Conservation (phyloP, 2,797 vertebrate genomes). For the Sphenodon punctatus region DNA sequence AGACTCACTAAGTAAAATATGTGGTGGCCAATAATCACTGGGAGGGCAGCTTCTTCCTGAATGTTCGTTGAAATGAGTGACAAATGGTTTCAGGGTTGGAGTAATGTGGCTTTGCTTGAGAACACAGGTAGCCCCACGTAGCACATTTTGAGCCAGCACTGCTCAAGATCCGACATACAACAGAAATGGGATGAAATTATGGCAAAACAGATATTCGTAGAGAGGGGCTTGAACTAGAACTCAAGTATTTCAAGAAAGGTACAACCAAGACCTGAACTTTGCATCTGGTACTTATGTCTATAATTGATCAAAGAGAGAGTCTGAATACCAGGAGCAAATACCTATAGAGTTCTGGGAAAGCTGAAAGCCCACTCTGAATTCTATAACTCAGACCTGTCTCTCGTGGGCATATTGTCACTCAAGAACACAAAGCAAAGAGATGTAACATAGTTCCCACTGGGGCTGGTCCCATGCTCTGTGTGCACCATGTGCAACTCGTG, state of each 20-base stretch:
- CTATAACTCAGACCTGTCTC: not conserved
- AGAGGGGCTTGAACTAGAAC: not conserved
- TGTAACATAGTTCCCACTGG: not conserved
- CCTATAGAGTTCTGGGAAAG: too few relatives aligned
- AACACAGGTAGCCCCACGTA: not conserved
- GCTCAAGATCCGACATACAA: not conserved
- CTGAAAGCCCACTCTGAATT: not conserved
- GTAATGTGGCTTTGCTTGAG: not conserved
- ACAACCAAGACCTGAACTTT: not conserved
- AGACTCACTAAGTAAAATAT: too few relatives aligned
- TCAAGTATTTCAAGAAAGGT: not conserved
- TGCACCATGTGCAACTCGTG: too few relatives aligned
- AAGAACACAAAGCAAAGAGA: not conserved
- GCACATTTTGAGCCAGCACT: not conserved
- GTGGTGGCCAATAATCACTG: not conserved
- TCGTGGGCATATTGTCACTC: not conserved
- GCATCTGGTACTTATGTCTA: not conserved
- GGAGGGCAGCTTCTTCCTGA: not conserved
- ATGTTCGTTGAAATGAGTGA: not conserved
- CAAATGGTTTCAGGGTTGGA: not conserved
- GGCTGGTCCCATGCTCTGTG: not conserved
- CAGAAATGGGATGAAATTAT: not conserved
- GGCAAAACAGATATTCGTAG: not conserved
- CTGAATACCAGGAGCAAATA: too few relatives aligned
- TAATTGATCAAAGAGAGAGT: not conserved